Evolutionary conservation across 2,888 invertebrate genomes (phyloP).

Genomic region (Brachynemurus nebulosus): DNA sequence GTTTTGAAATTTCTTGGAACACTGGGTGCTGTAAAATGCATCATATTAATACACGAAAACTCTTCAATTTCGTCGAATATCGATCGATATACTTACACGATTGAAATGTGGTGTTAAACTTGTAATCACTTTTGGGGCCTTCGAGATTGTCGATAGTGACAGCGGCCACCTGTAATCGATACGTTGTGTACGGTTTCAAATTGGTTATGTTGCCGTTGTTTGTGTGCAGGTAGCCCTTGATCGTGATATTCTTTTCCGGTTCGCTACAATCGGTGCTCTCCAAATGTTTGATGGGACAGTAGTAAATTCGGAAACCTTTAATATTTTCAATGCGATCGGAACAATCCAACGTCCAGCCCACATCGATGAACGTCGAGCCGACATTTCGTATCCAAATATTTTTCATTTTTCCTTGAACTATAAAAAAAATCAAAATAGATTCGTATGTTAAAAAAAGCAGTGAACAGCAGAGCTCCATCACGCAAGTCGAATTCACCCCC

Average conservation of each 20-base stretch:
- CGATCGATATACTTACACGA: constrained; percentile 35
- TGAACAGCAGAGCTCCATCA: no score
- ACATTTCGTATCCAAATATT: constrained; percentile 37
- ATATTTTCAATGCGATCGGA: constrained; percentile 56
- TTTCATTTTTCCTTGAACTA: constrained; percentile 40
- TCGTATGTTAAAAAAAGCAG: no score
- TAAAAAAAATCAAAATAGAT: constrained; percentile 12
- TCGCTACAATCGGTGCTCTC: constrained; percentile 24
- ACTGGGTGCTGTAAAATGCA: constrained; percentile 34
- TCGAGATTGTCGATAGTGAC: constrained; percentile 32
- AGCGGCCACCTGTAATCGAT: constrained; percentile 54
- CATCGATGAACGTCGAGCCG: constrained; percentile 39
- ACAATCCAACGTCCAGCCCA: constrained; percentile 68
- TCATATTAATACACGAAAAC: neutral
- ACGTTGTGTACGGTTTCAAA: constrained; percentile 61
- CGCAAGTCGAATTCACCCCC: no score
- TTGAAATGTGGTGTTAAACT: constrained; percentile 54
- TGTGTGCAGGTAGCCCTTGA: constrained; percentile 34
- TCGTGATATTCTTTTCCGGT: constrained; percentile 29
- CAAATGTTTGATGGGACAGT: constrained; percentile 46
- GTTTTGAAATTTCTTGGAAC: constrained; percentile 45
- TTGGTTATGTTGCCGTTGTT: constrained; percentile 42
- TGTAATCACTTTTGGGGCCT: constrained; percentile 43
- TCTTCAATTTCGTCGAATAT: neutral
- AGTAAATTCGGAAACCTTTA: constrained; percentile 59